Base-by-base conservation (phyloP, 1,140 invertebrate species). In the Colletes latitarsis region DNA sequence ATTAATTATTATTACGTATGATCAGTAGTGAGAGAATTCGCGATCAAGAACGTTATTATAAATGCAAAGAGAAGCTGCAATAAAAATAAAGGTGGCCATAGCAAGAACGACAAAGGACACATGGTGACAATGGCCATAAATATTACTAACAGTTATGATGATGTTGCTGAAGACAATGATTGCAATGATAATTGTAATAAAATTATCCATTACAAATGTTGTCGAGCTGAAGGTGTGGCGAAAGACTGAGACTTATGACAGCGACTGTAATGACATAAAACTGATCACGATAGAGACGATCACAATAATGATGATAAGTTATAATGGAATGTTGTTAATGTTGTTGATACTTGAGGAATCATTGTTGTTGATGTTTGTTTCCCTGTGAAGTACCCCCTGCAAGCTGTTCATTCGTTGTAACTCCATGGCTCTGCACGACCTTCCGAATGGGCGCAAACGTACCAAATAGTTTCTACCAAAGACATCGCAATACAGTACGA, bases 291-390 rank as follows among this genome's bases (percentile, higher is more conserved):
- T 76, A 82, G 85, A 75, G 80, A 89, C 78, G 82, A 89, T 88
- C 81, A 83, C 69, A 87, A 89, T 88, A 87, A 89, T 88, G 82
- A 89, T 74, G 88, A 89, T 90, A 89, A 89, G 85, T 90, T 90
- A 89, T 85, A 88, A 87, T 82, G 82, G 82, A 82, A 89, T 91
- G 84, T 90, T 91, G 88, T 91, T 91, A 90, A 90, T 90, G 88
- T 90, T 91, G 89, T 91, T 91, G 83, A 90, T 90, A 90, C 57
- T 89, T 89, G 87, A 90, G 69, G 83, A 85, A 90, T 91, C 89
- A 90, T 89, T 89, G 88, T 91, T 90, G 87, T 91, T 91, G 83
- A 91, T 90, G 89, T 90, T 91, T 90, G 90, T 91, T 91, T 90
- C 84, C 85, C 89, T 79, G 81, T 88, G 68, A 89, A 89, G 70